phyloP scores from a whole-genome alignment of 2,113 vertebrate genomes.

The Periophthalmus modestus region DNA sequence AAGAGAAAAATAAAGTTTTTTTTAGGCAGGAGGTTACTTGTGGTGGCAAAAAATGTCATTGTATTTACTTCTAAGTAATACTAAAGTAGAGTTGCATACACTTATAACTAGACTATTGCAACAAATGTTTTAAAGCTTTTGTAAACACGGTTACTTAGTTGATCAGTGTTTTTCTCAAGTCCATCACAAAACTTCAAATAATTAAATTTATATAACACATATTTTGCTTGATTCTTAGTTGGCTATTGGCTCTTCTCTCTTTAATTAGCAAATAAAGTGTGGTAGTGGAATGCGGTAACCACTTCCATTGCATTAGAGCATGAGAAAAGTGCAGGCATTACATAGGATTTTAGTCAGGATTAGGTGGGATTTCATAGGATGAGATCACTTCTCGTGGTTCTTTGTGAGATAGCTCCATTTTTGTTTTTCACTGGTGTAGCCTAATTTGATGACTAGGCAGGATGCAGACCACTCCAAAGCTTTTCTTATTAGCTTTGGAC shows the following conservation, averaged over 20 bases:
- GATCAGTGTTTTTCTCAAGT: neutral
- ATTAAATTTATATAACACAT: neutral
- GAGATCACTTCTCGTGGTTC: neutral
- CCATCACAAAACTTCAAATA: neutral
- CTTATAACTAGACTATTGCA: no score
- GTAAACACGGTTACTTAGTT: no score
- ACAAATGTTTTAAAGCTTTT: no score
- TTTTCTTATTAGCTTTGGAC: neutral
- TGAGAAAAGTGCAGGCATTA: slow-evolving; percentile 15
- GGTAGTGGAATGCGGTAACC: slow-evolving; percentile 27
- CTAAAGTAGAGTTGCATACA: no score
- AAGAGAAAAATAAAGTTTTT: no score
- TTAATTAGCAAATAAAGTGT: neutral
- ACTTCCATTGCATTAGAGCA: slow-evolving; percentile 24
- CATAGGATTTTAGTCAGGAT: slow-evolving; percentile 33
- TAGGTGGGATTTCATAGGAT: slow-evolving; percentile 12
- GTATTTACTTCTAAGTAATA: no score
- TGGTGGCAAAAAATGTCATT: neutral
- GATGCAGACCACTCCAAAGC: neutral
- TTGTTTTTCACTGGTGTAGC: neutral
- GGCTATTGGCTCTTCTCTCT: neutral
- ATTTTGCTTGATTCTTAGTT: neutral
- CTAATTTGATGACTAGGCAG: neutral
- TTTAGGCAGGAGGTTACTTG: neutral
- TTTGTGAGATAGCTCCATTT: neutral